Evolutionary conservation across 2,797 vertebrate species (phyloP).

Genomic region (Paguma larvata): DNA sequence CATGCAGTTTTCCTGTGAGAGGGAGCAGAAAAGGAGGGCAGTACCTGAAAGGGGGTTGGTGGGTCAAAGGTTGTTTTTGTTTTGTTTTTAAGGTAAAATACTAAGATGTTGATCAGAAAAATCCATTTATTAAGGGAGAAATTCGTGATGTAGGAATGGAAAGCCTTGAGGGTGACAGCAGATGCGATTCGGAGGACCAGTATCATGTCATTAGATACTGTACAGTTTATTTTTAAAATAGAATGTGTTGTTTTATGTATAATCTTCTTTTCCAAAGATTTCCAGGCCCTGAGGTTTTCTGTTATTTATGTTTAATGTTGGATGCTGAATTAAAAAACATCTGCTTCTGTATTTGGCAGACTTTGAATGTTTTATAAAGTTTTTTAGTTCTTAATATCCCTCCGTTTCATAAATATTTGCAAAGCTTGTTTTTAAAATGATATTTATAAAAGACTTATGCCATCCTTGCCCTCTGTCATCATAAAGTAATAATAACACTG

Average conservation of each 20-base stretch:
- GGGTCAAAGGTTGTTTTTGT: background rate
- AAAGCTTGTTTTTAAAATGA: slow-evolving; percentile 53
- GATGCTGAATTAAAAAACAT: slow-evolving; percentile 23
- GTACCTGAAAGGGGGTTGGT: background rate
- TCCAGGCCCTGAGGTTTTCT: background rate
- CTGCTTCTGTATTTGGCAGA: slow-evolving; percentile 26
- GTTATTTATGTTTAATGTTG: background rate
- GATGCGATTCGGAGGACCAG: slow-evolving; percentile 5
- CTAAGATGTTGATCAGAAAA: background rate
- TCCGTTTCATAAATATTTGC: background rate
- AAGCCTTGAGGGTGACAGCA: background rate
- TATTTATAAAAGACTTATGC: background rate
- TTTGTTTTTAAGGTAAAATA: slow-evolving; percentile 9
- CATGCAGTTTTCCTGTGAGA: background rate
- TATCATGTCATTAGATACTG: background rate
- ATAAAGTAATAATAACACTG: background rate
- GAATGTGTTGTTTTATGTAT: background rate
- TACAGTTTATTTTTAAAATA: slow-evolving; percentile 5
- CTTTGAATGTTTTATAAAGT: background rate
- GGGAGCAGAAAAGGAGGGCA: background rate
- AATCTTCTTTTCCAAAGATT: slow-evolving; percentile 39
- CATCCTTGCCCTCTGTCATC: background rate
- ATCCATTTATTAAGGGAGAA: background rate
- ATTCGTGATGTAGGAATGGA: background rate
- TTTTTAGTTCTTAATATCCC: slow-evolving; percentile 33